Conservation (phyloP, 2,797 vertebrate species). For the Anabas testudineus region DNA sequence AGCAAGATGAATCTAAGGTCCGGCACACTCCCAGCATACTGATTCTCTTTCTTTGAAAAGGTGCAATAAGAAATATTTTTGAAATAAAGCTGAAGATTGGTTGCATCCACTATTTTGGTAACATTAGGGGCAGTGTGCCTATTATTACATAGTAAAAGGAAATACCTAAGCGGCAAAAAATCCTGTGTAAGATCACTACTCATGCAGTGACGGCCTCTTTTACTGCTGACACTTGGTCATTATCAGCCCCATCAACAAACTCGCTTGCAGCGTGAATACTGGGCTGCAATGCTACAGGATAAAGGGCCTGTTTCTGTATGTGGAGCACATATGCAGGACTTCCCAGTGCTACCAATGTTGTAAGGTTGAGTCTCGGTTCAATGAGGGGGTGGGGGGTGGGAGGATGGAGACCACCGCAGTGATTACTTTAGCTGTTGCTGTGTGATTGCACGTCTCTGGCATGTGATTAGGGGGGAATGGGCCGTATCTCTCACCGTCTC, state of each 20-base stretch:
- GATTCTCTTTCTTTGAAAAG: not conserved
- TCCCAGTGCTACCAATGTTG: constrained; percentile 41
- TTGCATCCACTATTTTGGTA: constrained; percentile 8
- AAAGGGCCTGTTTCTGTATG: constrained; percentile 45
- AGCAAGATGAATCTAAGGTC: constrained; percentile 9
- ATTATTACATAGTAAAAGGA: constrained; percentile 11
- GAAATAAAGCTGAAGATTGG: constrained; percentile 1
- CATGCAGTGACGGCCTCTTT: constrained; percentile 24
- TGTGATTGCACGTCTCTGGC: constrained; percentile 80
- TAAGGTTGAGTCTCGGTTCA: constrained; percentile 46
- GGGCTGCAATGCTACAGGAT: constrained; percentile 7
- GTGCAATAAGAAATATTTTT: not conserved
- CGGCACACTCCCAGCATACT: not conserved
- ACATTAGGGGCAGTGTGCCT: not conserved
- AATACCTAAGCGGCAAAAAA: constrained; percentile 18
- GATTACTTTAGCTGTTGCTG: constrained; percentile 80
- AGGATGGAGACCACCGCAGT: constrained; percentile 68
- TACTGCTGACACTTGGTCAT: constrained; percentile 43
- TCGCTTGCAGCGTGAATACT: constrained; percentile 32
- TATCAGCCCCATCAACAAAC: constrained; percentile 46
- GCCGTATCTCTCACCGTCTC: constrained; percentile 79
- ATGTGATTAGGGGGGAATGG: constrained; percentile 81
- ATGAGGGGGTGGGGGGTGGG: constrained; percentile 25
- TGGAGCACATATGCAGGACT: constrained; percentile 48
- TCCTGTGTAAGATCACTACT: constrained; percentile 21